Conservation (phyloP, 2,888 invertebrate genomes). For the Caenorhabditis japonica region DNA sequence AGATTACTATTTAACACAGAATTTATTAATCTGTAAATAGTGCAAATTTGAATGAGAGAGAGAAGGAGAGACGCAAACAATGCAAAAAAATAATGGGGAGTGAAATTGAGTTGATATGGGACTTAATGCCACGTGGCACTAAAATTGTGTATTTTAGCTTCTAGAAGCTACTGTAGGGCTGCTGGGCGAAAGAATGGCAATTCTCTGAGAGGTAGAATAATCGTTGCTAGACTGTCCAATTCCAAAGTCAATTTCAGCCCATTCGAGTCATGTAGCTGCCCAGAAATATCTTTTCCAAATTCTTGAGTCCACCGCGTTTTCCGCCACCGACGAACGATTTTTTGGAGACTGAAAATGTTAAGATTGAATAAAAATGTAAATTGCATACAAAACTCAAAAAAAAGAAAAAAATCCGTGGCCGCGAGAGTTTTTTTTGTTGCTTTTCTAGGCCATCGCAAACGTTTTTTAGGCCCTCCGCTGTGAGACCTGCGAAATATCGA, state of each 20-base stretch:
- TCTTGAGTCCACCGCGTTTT: constrained; percentile 44
- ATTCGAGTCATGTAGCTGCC: constrained; percentile 48
- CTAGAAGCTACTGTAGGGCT: constrained; percentile 2
- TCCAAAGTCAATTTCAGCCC: too few relatives aligned
- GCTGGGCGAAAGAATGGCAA: constrained; percentile 19
- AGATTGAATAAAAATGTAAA: background rate
- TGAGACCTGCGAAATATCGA: too few relatives aligned
- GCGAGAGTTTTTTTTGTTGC: too few relatives aligned
- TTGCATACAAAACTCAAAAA: background rate
- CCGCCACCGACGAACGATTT: constrained; percentile 38
- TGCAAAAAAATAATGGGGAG: constrained; percentile 27
- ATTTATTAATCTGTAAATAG: too few relatives aligned
- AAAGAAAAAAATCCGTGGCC: too few relatives aligned
- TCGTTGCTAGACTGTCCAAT: background rate
- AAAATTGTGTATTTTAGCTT: too few relatives aligned
- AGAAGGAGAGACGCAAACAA: constrained; percentile 13
- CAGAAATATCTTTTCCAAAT: constrained; percentile 43
- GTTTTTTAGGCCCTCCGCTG: too few relatives aligned
- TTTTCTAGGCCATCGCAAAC: too few relatives aligned
- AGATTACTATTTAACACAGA: too few relatives aligned
- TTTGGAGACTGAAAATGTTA: constrained; percentile 32
- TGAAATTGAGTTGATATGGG: constrained; percentile 5
- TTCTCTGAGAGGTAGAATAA: background rate
- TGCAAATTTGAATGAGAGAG: constrained; percentile 12
- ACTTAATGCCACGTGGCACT: constrained; percentile 28